Percentiles rank a stretch among this genome's conserved stretches.
phyloP scores from a whole-genome alignment of 2,797 vertebrate species.

The Poliocrania exsul region DNA sequence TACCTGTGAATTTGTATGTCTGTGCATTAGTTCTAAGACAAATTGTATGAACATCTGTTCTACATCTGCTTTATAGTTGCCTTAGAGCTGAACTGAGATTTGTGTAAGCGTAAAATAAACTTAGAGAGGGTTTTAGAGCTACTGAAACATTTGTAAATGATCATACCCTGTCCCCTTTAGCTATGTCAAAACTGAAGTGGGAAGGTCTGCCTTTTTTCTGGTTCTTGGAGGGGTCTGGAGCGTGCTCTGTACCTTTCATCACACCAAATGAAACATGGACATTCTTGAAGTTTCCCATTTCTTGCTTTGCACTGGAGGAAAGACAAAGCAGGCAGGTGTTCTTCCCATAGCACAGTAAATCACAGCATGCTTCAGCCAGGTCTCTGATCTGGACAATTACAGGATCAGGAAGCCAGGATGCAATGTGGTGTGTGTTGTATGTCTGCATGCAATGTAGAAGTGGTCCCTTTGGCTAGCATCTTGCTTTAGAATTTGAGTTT shows the following conservation, averaged over 20 bases:
- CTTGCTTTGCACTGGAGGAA: not conserved
- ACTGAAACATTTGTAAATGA: not conserved
- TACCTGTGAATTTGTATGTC: not conserved
- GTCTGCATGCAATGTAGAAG: not conserved
- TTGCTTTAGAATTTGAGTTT: not conserved
- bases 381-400: not conserved
- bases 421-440: too few species aligned
- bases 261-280: fast-evolving
- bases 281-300: not conserved
- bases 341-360: not conserved
- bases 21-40: not conserved
- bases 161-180: not conserved
- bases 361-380: not conserved
- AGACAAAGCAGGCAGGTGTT: not conserved
- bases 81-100: not conserved
- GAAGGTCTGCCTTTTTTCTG: not conserved
- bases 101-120: not conserved
- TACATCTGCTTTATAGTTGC: not conserved
- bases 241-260: not conserved
- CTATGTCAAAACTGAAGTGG: not conserved
- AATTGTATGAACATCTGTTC: not conserved
- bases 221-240: not conserved
- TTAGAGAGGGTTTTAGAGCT: not conserved
- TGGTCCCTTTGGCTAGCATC: not conserved
- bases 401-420: not conserved